Conservation (phyloP, 2,113 vertebrate genomes). For the Zosterops japonicus region DNA sequence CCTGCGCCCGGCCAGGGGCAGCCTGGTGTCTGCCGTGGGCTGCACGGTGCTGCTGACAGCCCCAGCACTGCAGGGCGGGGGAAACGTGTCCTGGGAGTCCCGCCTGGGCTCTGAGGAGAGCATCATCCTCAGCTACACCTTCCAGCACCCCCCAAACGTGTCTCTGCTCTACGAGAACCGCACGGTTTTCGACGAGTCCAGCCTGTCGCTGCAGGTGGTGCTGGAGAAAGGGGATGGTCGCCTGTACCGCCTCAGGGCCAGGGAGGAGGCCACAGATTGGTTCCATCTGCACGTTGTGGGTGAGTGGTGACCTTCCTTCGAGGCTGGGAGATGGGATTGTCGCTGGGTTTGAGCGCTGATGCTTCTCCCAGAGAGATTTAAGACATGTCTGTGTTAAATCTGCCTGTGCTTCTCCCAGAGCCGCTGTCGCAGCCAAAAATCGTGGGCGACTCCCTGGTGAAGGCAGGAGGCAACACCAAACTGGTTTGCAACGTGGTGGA, state of each 20-base stretch:
- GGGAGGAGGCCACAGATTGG: background rate
- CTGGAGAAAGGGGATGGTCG: background rate
- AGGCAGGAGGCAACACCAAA: background rate
- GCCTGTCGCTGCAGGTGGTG: background rate
- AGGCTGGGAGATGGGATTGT: background rate
- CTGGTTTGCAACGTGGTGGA: background rate
- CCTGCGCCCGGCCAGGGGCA: background rate
- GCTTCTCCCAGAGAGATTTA: background rate
- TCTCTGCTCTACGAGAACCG: background rate
- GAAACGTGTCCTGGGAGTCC: background rate
- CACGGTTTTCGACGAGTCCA: background rate
- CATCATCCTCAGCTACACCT: background rate
- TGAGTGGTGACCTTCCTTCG: background rate
- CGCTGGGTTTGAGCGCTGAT: fast-evolving
- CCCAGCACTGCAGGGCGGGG: fast-evolving
- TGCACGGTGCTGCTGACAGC: background rate
- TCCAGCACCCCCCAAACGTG: fast-evolving
- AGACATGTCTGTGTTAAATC: too few species aligned
- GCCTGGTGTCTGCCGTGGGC: background rate
- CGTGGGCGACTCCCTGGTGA: background rate
- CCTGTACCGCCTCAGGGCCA: background rate
- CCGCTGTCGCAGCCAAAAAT: background rate
- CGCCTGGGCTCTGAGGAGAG: fast-evolving
- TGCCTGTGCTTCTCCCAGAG: background rate
- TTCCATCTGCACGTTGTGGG: background rate